Percentiles rank a stretch among this genome's conserved stretches.
These are phyloP conservation scores for Pyrochroa serraticornis DNA, from an alignment of 2,888 invertebrate species.

Conservation along the genomic window DNA sequence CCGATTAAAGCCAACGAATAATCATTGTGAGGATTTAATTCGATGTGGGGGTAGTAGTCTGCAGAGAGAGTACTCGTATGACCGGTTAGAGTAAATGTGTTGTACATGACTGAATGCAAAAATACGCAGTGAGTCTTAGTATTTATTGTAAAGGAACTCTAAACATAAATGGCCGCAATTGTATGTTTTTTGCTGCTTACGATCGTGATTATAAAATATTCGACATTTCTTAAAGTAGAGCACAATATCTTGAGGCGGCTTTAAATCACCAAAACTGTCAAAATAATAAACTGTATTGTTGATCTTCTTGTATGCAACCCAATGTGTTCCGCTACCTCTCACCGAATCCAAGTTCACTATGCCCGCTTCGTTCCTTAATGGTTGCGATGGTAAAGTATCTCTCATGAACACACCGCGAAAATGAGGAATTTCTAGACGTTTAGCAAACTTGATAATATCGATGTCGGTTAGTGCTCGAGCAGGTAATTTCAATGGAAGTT, in stretches of 20 bases:
- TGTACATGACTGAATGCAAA: conserved; percentile 9
- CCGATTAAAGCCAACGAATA: background rate
- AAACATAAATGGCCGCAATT: conserved; percentile 35
- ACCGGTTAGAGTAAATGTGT: too few species aligned
- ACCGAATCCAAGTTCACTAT: conserved; percentile 12
- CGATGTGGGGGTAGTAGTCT: background rate
- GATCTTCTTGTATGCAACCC: conserved; percentile 8
- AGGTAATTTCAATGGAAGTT: conserved; percentile 30
- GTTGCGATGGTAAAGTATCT: conserved; percentile 19
- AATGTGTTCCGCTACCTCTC: conserved; percentile 8
- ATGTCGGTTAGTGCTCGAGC: conserved; percentile 23
- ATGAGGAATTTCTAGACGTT: conserved; percentile 25
- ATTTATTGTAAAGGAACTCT: conserved; percentile 23
- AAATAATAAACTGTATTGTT: conserved; percentile 2
- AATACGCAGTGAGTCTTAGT: conserved; percentile 9
- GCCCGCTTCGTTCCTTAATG: conserved; percentile 15
- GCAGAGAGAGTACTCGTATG: background rate
- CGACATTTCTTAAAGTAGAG: conserved; percentile 7
- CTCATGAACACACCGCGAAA: conserved; percentile 35
- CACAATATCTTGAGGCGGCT: conserved; percentile 11
- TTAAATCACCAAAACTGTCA: conserved; percentile 17
- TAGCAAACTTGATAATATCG: conserved; percentile 27
- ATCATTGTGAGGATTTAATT: background rate
- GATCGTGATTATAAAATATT: conserved; percentile 10
- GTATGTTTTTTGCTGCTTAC: background rate